Conservation (phyloP, 2,888 invertebrate species). For the Monoplex corrugatus region DNA sequence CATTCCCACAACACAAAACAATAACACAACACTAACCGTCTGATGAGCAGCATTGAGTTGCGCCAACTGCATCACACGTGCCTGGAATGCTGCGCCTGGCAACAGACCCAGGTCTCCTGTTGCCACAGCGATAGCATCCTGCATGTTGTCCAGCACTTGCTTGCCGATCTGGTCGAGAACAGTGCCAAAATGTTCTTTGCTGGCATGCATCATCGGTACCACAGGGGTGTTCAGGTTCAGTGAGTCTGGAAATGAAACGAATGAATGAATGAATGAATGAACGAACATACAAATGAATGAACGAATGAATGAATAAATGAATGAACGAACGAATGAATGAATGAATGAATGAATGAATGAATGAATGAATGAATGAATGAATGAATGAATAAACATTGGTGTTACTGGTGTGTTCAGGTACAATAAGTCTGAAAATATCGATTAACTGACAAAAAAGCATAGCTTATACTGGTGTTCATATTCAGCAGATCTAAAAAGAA, state of each 20-base stretch:
- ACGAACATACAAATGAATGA: too few species aligned
- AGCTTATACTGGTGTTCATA: too few species aligned
- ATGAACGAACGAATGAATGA: too few species aligned
- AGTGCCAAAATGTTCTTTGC: slow-evolving; percentile 63
- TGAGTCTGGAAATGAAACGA: slow-evolving; percentile 69
- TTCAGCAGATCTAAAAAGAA: too few species aligned
- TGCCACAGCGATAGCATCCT: slow-evolving; percentile 79
- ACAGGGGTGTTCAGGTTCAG: slow-evolving; percentile 76
- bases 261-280: too few species aligned
- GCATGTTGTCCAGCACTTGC: slow-evolving; percentile 74
- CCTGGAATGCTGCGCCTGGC: slow-evolving; percentile 78
- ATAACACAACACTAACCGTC: slow-evolving; percentile 68
- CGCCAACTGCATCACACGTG: slow-evolving; percentile 77
- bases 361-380: too few species aligned
- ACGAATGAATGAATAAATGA: too few species aligned
- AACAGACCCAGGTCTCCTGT: slow-evolving; percentile 77
- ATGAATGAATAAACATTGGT: too few species aligned
- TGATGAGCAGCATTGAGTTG: slow-evolving; percentile 78
- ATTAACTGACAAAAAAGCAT: too few species aligned
- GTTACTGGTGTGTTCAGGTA: not conserved
- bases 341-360: too few species aligned
- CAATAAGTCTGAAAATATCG: not conserved
- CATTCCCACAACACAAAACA: not conserved
- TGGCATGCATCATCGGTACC: slow-evolving; percentile 65
- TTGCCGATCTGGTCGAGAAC: slow-evolving; percentile 63